Evolutionary conservation across 2,113 vertebrate species (phyloP).

Genomic region (Nipponia nippon): DNA sequence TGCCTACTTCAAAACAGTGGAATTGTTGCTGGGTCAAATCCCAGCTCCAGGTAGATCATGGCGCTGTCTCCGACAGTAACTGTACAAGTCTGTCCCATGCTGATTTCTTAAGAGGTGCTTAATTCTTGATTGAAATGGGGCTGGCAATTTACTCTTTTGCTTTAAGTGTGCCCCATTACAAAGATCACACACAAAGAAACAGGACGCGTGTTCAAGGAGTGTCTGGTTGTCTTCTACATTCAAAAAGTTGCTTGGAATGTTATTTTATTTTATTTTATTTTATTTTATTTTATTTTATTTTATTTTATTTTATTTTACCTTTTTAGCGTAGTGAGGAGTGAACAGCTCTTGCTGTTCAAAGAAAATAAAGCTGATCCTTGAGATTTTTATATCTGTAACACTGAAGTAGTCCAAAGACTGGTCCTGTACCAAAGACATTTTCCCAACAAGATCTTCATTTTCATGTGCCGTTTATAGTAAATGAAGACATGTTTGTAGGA

Average conservation of each 20-base stretch:
- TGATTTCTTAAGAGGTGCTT: not conserved
- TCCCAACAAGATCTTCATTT: slow-evolving; percentile 23
- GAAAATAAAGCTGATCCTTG: slow-evolving; percentile 23
- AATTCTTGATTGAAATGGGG: not conserved
- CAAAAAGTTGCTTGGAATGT: not conserved
- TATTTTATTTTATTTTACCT: not conserved
- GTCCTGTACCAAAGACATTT: not conserved
- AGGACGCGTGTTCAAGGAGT: not conserved
- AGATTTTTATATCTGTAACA: not conserved
- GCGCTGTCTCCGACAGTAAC: not conserved
- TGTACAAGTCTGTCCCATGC: not conserved
- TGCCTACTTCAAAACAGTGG: not conserved
- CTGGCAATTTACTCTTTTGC: not conserved
- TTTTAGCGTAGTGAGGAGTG: not conserved
- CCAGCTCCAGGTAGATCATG: not conserved
- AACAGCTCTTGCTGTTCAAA: not conserved
- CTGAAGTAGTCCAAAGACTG: slow-evolving; percentile 23
- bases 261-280: not conserved
- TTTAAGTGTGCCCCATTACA: not conserved
- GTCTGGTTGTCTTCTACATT: not conserved
- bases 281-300: slow-evolving; percentile 33
- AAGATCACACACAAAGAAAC: not conserved
- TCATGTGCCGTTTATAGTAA: slow-evolving; percentile 46
- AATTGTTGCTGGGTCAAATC: not conserved
- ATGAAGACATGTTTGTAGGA: slow-evolving; percentile 57